Conservation (phyloP, 2,797 vertebrate genomes). For the Cephalopachus bancanus region DNA sequence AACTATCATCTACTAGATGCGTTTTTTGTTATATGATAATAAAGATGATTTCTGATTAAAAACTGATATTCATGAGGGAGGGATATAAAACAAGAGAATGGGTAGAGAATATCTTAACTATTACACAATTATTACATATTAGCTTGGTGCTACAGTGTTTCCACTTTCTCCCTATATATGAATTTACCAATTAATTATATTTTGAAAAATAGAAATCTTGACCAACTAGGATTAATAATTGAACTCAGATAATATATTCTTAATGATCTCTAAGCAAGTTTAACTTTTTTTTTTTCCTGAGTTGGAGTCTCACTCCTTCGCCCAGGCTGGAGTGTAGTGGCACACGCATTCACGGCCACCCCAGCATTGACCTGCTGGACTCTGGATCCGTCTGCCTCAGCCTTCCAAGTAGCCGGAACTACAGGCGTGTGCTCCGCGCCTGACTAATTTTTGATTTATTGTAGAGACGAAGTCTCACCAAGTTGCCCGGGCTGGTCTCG, state of each 20-base stretch:
- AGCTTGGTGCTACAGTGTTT: conserved; percentile 1
- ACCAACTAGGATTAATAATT: conserved; percentile 40
- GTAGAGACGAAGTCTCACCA: too few relatives aligned
- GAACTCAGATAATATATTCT: conserved; percentile 30
- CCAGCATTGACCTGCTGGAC: too few relatives aligned
- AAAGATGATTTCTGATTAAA: conserved; percentile 52
- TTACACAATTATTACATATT: neutral
- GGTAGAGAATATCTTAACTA: conserved; percentile 23
- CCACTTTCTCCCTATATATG: conserved; percentile 11
- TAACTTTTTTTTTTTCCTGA: conserved; percentile 16
- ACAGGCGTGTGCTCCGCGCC: too few relatives aligned
- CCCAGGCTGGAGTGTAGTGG: too few relatives aligned
- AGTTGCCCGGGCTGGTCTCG: too few relatives aligned
- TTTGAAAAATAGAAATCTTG: conserved; percentile 71
- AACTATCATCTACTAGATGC: neutral
- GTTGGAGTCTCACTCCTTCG: too few relatives aligned
- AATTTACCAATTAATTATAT: conserved; percentile 47
- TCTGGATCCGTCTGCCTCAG: too few relatives aligned
- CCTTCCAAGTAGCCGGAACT: too few relatives aligned
- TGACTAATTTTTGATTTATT: too few relatives aligned
- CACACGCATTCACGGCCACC: too few relatives aligned
- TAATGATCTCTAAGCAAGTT: conserved; percentile 46
- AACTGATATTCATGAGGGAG: conserved; percentile 22
- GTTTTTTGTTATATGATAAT: conserved; percentile 61
- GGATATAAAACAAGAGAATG: conserved; percentile 29